phyloP scores from a whole-genome alignment of 2,797 vertebrate species.

The Galagoides demidoff region DNA sequence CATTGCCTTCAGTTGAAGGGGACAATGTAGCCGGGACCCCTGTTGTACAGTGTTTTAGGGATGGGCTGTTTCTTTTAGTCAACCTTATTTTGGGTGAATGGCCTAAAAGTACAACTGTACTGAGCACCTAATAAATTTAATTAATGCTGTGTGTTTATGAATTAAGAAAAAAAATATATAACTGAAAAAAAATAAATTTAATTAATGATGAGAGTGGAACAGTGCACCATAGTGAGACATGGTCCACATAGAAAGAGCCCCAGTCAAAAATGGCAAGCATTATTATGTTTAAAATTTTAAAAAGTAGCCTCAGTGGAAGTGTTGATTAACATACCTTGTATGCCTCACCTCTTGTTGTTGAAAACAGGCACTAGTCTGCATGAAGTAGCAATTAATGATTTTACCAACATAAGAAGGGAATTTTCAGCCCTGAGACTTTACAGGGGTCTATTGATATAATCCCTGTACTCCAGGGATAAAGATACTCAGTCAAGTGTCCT shows the following conservation, averaged over 20 bases:
- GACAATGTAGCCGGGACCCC: neutral
- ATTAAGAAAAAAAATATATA: no score
- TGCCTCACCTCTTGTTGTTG: neutral
- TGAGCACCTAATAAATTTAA: slow-evolving; percentile 4
- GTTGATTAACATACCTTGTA: neutral
- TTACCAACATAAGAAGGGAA: neutral
- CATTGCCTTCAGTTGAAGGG: neutral
- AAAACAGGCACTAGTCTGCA: neutral
- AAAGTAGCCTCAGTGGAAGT: slow-evolving; percentile 34
- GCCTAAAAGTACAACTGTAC: neutral
- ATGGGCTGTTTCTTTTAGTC: neutral
- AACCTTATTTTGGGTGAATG: neutral
- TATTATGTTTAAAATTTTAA: neutral
- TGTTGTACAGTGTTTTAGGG: neutral
- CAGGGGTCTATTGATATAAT: neutral
- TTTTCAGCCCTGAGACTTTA: neutral
- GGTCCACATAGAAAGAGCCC: neutral
- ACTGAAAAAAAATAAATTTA: neutral
- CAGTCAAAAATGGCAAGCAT: slow-evolving; percentile 1
- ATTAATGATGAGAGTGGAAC: neutral
- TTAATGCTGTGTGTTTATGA: neutral
- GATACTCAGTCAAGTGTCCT: neutral
- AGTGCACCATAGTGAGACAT: neutral
- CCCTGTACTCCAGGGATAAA: neutral
- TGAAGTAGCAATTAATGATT: neutral